phyloP scores from a whole-genome alignment of 2,797 vertebrate genomes.

The Okamejei kenojei region DNA sequence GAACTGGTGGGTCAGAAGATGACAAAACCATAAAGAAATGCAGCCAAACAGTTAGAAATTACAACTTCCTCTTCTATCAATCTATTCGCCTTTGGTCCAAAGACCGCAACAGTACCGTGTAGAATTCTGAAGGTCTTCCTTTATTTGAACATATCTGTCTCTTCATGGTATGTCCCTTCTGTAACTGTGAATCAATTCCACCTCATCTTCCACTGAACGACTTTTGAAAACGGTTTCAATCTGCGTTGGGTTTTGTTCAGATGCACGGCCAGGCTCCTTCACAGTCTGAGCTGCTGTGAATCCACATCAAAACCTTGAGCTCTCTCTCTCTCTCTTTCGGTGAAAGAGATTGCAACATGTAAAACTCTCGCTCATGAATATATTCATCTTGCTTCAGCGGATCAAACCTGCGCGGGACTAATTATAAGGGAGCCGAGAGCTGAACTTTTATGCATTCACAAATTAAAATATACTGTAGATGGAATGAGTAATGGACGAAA shows the following conservation, averaged over 20 bases:
- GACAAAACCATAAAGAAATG: not conserved
- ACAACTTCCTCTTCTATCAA: not conserved
- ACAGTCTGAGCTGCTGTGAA: not conserved
- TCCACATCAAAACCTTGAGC: not conserved
- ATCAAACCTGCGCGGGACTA: not conserved
- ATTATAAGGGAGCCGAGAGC: not conserved
- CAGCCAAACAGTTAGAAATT: not conserved
- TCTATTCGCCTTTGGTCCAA: not conserved
- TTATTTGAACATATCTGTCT: not conserved
- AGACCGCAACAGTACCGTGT: not conserved
- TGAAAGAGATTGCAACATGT: not conserved
- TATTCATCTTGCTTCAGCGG: not conserved
- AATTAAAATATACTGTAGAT: not conserved
- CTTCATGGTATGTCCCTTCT: not conserved
- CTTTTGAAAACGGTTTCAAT: not conserved
- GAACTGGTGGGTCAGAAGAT: not conserved
- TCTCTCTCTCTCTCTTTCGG: not conserved
- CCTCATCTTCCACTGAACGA: not conserved
- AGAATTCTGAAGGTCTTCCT: not conserved
- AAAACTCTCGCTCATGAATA: not conserved
- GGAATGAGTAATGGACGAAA: not conserved
- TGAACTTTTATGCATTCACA: not conserved
- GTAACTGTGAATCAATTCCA: not conserved
- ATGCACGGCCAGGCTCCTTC: not conserved
- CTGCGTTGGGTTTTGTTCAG: not conserved